Percentiles rank a stretch among this genome's conserved stretches.
Conservation (phyloP, 37 sponge, comb jelly and placozoan species). For the Mnemiopsis leidyi region DNA sequence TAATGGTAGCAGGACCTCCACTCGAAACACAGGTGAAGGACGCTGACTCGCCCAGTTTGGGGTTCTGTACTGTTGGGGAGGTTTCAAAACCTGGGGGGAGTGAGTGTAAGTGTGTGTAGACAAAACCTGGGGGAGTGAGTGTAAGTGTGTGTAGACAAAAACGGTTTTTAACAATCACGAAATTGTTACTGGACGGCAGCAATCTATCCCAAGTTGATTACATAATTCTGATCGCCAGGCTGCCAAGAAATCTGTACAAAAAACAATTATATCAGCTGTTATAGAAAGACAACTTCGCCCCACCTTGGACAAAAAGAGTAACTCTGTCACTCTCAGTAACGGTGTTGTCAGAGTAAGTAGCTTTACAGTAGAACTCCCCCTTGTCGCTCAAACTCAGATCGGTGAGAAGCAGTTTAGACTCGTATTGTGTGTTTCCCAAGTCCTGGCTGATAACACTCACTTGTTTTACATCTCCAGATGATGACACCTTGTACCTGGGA, state of each 20-base stretch:
- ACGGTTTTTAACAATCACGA: too few species aligned
- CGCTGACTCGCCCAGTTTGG: background rate
- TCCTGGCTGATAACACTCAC: background rate
- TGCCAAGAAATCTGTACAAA: too few species aligned
- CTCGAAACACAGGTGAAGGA: constrained; percentile 52
- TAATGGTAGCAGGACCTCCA: constrained; percentile 20
- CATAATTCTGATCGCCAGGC: too few species aligned
- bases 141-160: too few species aligned
- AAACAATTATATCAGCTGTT: too few species aligned
- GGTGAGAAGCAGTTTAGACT: background rate
- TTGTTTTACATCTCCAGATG: background rate
- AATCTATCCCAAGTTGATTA: too few species aligned
- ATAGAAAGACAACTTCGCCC: too few species aligned
- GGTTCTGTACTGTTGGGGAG: background rate
- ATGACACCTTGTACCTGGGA: background rate
- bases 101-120: too few species aligned
- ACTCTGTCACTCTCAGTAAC: background rate
- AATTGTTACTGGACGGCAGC: too few species aligned
- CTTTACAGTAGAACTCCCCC: constrained; percentile 25
- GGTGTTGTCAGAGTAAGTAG: background rate
- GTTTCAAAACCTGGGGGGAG: constrained; percentile 51
- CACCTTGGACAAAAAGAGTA: constrained; percentile 17
- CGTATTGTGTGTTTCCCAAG: background rate
- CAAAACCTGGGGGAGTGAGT: too few species aligned
- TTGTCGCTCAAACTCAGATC: background rate